A percentile compares a stretch with the other conserved stretches of the same genome.
Evolutionary conservation across 2,113 vertebrate genomes (phyloP).

Genomic region (Ciconia maguari): DNA sequence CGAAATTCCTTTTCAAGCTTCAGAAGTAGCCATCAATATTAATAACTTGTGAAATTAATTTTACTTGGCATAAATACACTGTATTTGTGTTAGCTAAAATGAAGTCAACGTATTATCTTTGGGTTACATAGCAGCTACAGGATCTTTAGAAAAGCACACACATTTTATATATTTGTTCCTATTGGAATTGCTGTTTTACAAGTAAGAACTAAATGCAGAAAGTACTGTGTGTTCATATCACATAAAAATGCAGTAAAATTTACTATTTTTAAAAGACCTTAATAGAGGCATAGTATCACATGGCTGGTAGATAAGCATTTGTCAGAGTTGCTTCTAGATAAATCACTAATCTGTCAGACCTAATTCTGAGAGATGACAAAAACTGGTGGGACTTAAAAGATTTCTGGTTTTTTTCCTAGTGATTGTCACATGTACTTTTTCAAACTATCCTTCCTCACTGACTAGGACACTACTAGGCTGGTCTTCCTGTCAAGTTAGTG

Average conservation of each 20-base stretch:
- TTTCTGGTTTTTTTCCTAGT: rapidly evolving
- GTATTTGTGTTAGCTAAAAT: background rate
- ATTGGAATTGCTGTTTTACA: background rate
- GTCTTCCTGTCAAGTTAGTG: background rate
- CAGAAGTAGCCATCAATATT: background rate
- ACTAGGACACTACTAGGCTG: background rate
- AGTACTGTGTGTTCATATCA: background rate
- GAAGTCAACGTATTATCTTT: background rate
- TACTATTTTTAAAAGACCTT: background rate
- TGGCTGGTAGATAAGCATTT: background rate
- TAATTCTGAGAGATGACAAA: background rate
- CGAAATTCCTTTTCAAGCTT: background rate
- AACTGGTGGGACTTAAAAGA: background rate
- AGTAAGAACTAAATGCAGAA: background rate
- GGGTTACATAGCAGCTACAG: background rate
- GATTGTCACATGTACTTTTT: background rate
- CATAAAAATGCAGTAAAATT: background rate
- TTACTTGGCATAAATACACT: background rate
- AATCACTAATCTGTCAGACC: background rate
- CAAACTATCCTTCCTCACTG: background rate
- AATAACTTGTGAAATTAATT: background rate
- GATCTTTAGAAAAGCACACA: background rate
- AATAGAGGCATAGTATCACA: background rate
- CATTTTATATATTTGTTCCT: background rate
- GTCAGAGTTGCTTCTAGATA: background rate